These are phyloP conservation scores for Hylaeus anthracinus DNA, from an alignment of 1,140 invertebrate species.

Conservation along the genomic window DNA sequence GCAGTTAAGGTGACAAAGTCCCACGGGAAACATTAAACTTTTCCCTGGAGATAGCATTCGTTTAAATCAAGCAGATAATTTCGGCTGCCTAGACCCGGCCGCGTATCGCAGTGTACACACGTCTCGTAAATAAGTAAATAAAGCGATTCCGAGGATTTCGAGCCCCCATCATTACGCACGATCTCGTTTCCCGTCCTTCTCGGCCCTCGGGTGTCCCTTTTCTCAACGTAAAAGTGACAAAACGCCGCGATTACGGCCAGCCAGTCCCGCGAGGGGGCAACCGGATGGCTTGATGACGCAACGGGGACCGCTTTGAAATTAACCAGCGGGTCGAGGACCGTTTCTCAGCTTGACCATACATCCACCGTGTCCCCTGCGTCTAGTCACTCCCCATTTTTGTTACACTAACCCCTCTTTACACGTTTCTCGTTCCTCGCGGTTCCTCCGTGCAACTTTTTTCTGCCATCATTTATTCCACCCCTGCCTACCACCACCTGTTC, in stretches of 20 bases:
- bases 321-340: slow-evolving; percentile 63
- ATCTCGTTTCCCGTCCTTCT: slow-evolving; percentile 9
- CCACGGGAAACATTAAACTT: too few species aligned
- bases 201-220: slow-evolving; percentile 16
- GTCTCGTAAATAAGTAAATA: background rate
- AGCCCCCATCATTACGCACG: background rate
- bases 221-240: slow-evolving; percentile 71
- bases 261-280: slow-evolving; percentile 55
- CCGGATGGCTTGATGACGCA: slow-evolving; percentile 65
- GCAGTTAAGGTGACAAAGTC: too few species aligned
- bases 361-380: background rate
- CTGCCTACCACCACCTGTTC: too few species aligned
- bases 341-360: slow-evolving; percentile 62
- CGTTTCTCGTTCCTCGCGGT: too few species aligned
- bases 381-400: slow-evolving; percentile 15
- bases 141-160: background rate
- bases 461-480: too few species aligned
- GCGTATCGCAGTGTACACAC: background rate
- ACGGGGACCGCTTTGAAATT: slow-evolving; percentile 71
- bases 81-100: too few species aligned
- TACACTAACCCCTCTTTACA: background rate
- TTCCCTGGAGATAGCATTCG: too few species aligned
- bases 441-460: too few species aligned
- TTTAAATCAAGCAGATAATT: too few species aligned
- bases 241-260: slow-evolving; percentile 70